A percentile compares a stretch with the other conserved stretches of the same genome.
phyloP scores from a whole-genome alignment of 2,888 invertebrate genomes.

The Drosophila ezoana region DNA sequence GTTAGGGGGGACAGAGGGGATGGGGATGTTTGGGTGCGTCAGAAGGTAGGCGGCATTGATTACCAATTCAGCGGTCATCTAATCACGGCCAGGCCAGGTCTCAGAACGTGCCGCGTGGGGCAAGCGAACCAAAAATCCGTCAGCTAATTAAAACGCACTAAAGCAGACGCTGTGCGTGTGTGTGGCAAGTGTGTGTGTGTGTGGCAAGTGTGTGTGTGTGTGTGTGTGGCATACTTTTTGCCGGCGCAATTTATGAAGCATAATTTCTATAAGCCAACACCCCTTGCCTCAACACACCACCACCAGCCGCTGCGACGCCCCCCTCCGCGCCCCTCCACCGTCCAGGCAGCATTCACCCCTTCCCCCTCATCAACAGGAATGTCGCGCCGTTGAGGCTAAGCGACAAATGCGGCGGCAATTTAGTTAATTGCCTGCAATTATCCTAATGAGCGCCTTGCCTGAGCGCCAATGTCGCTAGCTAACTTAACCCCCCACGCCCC shows the following conservation, averaged over 20 bases:
- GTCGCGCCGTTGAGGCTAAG: constrained; percentile 57
- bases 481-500: constrained; percentile 15
- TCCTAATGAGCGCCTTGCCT: constrained; percentile 83
- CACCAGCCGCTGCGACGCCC: constrained; percentile 20
- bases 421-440: constrained; percentile 84
- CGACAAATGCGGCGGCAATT: constrained; percentile 83
- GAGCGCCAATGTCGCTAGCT: constrained; percentile 48
- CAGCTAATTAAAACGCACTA: constrained; percentile 80
- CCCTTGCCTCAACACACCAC: neutral
- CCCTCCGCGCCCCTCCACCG: neutral
- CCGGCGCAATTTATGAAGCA: constrained; percentile 73
- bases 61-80: constrained; percentile 83
- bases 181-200: constrained; percentile 5
- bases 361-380: constrained; percentile 15
- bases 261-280: constrained; percentile 71
- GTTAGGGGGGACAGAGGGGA: too few relatives aligned
- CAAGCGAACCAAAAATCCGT: constrained; percentile 39
- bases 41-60: constrained; percentile 79
- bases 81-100: constrained; percentile 57
- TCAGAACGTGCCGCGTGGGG: constrained; percentile 53
- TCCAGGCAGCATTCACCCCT: too few relatives aligned
- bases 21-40: neutral
- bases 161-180: constrained; percentile 27
- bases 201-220: constrained; percentile 5
- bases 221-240: constrained; percentile 48